Evolutionary conservation across 1,140 invertebrate genomes (phyloP).

Genomic region (Apocrypta bakeri): DNA sequence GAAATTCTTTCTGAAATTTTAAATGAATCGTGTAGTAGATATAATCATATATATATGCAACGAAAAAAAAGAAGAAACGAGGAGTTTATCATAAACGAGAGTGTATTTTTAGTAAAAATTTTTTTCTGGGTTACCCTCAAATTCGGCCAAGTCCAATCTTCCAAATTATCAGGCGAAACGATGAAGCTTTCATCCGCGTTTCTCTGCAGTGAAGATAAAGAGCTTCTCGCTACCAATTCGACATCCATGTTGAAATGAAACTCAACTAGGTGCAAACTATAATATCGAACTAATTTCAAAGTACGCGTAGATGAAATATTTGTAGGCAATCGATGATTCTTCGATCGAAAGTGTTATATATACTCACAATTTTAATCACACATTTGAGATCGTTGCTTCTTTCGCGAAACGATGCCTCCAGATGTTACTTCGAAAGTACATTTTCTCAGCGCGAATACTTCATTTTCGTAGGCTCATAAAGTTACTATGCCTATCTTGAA

Average conservation of each 20-base stretch:
- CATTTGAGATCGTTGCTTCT: not conserved
- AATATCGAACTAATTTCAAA: not conserved
- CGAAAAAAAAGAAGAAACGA: not conserved
- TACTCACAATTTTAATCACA: not conserved
- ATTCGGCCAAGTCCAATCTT: constrained; percentile 71
- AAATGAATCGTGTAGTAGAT: not conserved
- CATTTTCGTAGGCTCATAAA: too few species aligned
- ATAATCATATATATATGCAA: too few species aligned
- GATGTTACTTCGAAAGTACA: not conserved
- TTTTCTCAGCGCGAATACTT: not conserved
- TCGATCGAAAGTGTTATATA: not conserved
- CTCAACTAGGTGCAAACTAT: not conserved
- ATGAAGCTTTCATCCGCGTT: constrained; percentile 63
- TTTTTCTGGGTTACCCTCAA: constrained; percentile 17
- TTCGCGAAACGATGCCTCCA: not conserved
- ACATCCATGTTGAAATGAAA: constrained; percentile 63
- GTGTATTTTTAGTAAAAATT: not conserved
- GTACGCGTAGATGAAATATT: not conserved
- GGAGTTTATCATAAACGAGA: not conserved
- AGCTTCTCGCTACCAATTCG: constrained; percentile 68
- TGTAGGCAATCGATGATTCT: not conserved
- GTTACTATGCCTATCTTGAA: not conserved
- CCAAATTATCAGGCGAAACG: constrained; percentile 66
- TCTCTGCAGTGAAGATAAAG: constrained; percentile 66
- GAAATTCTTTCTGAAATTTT: constrained; percentile 81